phyloP scores from a whole-genome alignment of 2,888 invertebrate genomes.

The Sericinus montela region DNA sequence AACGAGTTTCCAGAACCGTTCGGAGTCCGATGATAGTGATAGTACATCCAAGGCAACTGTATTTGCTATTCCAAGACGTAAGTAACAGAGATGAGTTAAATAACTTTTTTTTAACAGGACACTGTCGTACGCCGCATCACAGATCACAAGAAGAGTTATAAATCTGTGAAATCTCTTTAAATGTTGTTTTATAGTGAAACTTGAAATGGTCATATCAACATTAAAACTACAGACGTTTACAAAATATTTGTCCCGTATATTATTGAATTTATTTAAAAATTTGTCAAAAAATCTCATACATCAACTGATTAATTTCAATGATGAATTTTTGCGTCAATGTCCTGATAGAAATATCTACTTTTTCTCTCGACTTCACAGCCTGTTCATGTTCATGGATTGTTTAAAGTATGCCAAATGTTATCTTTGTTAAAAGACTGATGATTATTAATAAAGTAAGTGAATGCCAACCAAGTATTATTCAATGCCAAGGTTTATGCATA shows the following conservation, averaged over 20 bases:
- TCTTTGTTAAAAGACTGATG: constrained; percentile 66
- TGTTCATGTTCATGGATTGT: constrained; percentile 20
- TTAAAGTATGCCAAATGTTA: constrained; percentile 7
- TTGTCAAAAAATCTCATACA: too few relatives aligned
- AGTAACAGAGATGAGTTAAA: constrained; percentile 30
- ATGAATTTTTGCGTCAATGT: too few relatives aligned
- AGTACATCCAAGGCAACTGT: constrained; percentile 73
- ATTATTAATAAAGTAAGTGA: constrained; percentile 32
- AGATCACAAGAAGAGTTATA: constrained; percentile 51
- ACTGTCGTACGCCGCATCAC: constrained; percentile 69
- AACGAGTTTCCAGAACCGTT: constrained; percentile 71
- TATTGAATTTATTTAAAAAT: too few relatives aligned
- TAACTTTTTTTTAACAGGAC: constrained; percentile 47
- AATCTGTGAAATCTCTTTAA: not conserved
- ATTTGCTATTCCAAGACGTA: constrained; percentile 60
- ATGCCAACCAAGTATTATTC: not conserved
- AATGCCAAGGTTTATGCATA: not conserved
- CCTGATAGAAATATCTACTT: not conserved
- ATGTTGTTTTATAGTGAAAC: constrained; percentile 21
- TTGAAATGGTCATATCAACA: constrained; percentile 26
- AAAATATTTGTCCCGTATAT: too few relatives aligned
- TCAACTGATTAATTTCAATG: too few relatives aligned
- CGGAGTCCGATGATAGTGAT: constrained; percentile 75
- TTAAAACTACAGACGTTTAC: not conserved
- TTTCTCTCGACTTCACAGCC: not conserved